A percentile compares a stretch with the other conserved stretches of the same genome.
Evolutionary conservation across 2,888 invertebrate species (phyloP).

Genomic region (Psococerastis gibbosa): DNA sequence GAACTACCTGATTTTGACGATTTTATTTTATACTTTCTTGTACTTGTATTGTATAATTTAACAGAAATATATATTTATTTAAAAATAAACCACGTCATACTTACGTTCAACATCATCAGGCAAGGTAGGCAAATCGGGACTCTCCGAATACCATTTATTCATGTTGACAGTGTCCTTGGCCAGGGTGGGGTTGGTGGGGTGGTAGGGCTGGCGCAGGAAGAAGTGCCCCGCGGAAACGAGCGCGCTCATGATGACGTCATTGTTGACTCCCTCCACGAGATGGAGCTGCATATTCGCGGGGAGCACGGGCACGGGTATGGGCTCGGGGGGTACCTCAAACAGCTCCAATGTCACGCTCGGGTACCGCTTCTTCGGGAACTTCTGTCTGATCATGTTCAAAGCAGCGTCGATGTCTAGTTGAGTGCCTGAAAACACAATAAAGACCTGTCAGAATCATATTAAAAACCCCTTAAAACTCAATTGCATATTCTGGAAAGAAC

Average conservation of each 20-base stretch:
- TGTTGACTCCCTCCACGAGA: constrained; percentile 78
- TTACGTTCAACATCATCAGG: constrained; percentile 32
- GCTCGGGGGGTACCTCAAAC: constrained; percentile 26
- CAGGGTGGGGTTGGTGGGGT: constrained; percentile 78
- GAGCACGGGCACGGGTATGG: constrained; percentile 22
- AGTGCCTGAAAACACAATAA: constrained; percentile 33
- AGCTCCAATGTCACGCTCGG: constrained; percentile 56
- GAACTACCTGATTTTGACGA: too few species aligned
- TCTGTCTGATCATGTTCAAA: constrained; percentile 62
- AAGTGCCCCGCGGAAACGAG: constrained; percentile 74
- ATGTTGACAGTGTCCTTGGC: constrained; percentile 63
- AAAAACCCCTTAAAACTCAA: too few species aligned
- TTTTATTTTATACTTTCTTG: too few species aligned
- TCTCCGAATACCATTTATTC: constrained; percentile 59
- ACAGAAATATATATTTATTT: too few species aligned
- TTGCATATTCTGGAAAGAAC: constrained; percentile 1
- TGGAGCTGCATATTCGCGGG: constrained; percentile 42
- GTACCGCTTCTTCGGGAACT: constrained; percentile 64
- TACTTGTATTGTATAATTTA: too few species aligned
- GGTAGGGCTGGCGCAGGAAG: constrained; percentile 88
- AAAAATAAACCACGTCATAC: too few species aligned
- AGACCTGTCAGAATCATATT: constrained; percentile 10
- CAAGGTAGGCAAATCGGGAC: constrained; percentile 59
- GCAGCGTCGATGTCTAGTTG: constrained; percentile 63
- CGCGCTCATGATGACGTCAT: constrained; percentile 79